Base-by-base conservation (phyloP, 2,888 invertebrate species). In the Eupithecia dodoneata region DNA sequence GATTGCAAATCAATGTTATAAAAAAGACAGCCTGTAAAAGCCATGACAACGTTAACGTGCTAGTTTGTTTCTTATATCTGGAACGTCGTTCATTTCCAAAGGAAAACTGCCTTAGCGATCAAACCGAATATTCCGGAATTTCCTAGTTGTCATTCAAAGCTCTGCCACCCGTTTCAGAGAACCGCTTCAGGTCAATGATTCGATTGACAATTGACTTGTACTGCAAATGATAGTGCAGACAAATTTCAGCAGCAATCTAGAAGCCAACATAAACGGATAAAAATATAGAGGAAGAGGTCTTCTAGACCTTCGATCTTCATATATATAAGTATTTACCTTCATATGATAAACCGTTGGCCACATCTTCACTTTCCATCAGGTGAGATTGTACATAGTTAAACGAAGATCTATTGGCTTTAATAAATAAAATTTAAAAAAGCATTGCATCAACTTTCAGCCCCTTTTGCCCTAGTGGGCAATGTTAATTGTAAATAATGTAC, bases 111-210 rank as follows among this genome's bases (percentile, higher is more conserved):
- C 18, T 18, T 30, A 59, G 59, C 18, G 59, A 30, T 59, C 18
- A 59, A 59, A 30, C 18, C 30, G 18, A 30, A 41, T 67, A 45
- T 47, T 55, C 18, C 45, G 18, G 30, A 9, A 52, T n/a, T n/a
- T 44, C 44, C 18, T 73, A 73, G 49, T 49, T 73, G 42, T 10
- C 66, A 67, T 47, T 15, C n/a, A 18, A 45, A 72, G 67, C 44
- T 42, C 42, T 44, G 18, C 15, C 15, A 7, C 18, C 9, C 59
- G 55, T n/a, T n/a, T 15, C 4, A n/a, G 55, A 4, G 15, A 13
- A 52, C n/a, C 10, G 59, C 4, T 59, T 59, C 49, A 52, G 52
- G 67, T 44, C 69, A 69, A 55, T 44, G 55, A n/a, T 42, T 7
- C 30, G 2, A 44, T 67, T 67, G 67, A 49, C 65, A 47, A 63